Evolutionary conservation across 2,888 invertebrate genomes (phyloP).

Genomic region (Melolontha melolontha): DNA sequence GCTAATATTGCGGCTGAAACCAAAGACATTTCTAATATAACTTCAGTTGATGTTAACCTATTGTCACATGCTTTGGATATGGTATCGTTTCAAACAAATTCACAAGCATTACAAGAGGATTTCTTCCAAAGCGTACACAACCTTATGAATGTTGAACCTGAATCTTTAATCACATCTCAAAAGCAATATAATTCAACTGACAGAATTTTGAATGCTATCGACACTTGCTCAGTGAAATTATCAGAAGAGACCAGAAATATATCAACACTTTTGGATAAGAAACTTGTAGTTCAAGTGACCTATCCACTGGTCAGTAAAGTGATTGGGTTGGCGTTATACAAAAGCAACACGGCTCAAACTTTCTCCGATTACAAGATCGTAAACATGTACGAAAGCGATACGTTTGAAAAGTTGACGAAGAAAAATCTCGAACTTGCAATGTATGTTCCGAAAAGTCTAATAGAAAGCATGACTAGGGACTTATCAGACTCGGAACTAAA

Average conservation of each 20-base stretch:
- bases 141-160: slow-evolving; percentile 20
- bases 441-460: slow-evolving; percentile 5
- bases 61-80: slow-evolving; percentile 14
- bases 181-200: slow-evolving; percentile 30
- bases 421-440: slow-evolving; percentile 28
- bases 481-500: not conserved
- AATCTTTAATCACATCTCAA: slow-evolving; percentile 10
- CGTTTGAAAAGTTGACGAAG: slow-evolving; percentile 6
- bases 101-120: not conserved
- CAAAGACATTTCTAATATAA: not conserved
- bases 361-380: slow-evolving; percentile 17
- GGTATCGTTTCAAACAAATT: slow-evolving; percentile 2
- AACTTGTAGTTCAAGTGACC: slow-evolving; percentile 12
- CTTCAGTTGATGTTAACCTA: slow-evolving; percentile 28
- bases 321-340: slow-evolving; percentile 19
- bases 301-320: slow-evolving; percentile 9
- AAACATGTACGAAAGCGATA: slow-evolving; percentile 10
- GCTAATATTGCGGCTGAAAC: slow-evolving; percentile 5
- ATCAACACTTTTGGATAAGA: not conserved
- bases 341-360: not conserved
- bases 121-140: slow-evolving; percentile 29
- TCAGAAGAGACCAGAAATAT: slow-evolving; percentile 18
- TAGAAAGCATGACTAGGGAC: slow-evolving; percentile 2
- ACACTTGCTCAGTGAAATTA: slow-evolving; percentile 24
- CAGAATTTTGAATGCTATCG: slow-evolving; percentile 32